Conservation (phyloP, 2,113 vertebrate genomes). For the Periophthalmus modestus region DNA sequence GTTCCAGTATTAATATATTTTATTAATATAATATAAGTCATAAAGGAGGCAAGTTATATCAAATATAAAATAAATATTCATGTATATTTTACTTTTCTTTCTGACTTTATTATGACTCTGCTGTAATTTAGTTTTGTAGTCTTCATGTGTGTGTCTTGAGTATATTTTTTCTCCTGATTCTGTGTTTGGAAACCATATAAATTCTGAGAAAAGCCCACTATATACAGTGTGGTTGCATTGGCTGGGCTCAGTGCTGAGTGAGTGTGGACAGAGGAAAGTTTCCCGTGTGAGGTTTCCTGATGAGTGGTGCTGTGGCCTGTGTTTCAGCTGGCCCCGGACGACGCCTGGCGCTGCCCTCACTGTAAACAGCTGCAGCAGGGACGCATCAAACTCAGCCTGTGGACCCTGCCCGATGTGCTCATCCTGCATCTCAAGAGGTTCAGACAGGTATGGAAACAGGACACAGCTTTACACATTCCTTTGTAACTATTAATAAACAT, state of each 20-base stretch:
- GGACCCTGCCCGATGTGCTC: slow-evolving; percentile 96
- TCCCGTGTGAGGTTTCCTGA: slow-evolving; percentile 43
- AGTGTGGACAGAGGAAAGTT: slow-evolving; percentile 24
- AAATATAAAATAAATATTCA: no score
- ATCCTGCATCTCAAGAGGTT: slow-evolving; percentile 97
- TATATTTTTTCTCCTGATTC: slow-evolving; percentile 47
- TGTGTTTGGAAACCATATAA: slow-evolving; percentile 44
- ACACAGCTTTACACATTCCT: not conserved
- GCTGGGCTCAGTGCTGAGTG: slow-evolving; percentile 24
- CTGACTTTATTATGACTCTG: slow-evolving; percentile 23
- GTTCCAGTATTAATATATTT: no score
- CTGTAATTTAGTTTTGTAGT: slow-evolving; percentile 13
- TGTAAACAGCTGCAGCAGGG: slow-evolving; percentile 98
- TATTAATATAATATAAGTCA: no score
- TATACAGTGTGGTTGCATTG: slow-evolving; percentile 51
- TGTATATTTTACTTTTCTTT: slow-evolving; percentile 12
- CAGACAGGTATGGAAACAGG: slow-evolving; percentile 82
- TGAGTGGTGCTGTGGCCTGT: slow-evolving; percentile 53
- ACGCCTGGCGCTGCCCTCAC: slow-evolving; percentile 97
- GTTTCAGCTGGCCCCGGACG: slow-evolving; percentile 91
- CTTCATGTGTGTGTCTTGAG: slow-evolving; percentile 23
- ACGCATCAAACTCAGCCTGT: slow-evolving; percentile 94
- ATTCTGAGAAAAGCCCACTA: slow-evolving; percentile 23
- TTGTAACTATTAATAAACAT: not conserved
- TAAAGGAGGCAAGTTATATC: no score